Base-by-base conservation (phyloP, 1,140 invertebrate genomes). In the Hirudo medicinalis region DNA sequence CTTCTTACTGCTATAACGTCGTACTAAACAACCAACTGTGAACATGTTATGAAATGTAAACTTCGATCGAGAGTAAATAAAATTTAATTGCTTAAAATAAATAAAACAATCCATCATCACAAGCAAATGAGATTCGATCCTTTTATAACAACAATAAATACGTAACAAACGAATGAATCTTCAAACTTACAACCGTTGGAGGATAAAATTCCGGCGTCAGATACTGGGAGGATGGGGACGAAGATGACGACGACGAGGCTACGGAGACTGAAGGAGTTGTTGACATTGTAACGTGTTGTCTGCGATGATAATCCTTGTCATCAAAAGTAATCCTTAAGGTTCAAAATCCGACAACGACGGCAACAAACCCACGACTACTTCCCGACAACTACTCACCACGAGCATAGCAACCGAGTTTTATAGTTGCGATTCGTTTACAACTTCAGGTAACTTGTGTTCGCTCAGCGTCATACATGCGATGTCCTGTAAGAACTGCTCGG, bases 191-290 rank as follows among this genome's bases (percentile, higher is more conserved):
- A 63, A 32, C 57, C 22, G 22, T 63, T 22, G 57, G 29, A 2
- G 57, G 57, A 63, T 25, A 63, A 32, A 63, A 63, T 25, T 63
- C 57, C 1, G 57, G 57, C 11, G 57, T 63, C 3, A 63, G 57
- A 15, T 63, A 63, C 57, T 63, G 57, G 19, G 57, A 49, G 53
- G 67, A 29, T 19, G 67, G 49, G 22, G 67, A 68, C 8, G 67
- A 69, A 0, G 67, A 69, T 32, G 67, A 69, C 13, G 67, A 69
- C 19, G 67, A 69, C 36, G 67, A 49, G 11, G 67, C 22, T 69
- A 32, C 22, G 8, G 57, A 63, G 8, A 32, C 22, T 63, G 57
- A 63, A 25, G 57, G 19, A 22, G 57, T 25, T 69, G 67, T 13
- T 69, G 67, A 69, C 36, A 36, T 29, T 40, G 6, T 25, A 69